Percentiles rank a stretch among this genome's conserved stretches.
These are phyloP conservation scores for Hyposoter didymator DNA, from an alignment of 2,888 invertebrate species.

Conservation along the genomic window DNA sequence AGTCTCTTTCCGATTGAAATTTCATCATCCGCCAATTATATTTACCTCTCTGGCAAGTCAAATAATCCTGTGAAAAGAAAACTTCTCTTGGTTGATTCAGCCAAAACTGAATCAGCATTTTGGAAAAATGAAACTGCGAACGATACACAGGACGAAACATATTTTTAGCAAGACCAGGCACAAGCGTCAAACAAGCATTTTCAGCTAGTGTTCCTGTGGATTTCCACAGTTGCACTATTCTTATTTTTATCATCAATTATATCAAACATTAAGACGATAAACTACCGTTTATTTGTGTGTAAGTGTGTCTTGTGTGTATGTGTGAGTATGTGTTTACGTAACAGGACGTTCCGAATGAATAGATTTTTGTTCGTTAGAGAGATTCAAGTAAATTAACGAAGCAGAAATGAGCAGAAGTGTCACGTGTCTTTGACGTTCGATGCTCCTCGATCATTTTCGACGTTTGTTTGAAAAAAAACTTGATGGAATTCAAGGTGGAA, in stretches of 20 bases:
- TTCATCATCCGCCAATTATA: not conserved
- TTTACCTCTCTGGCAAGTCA: not conserved
- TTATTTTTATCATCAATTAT: conserved; percentile 6
- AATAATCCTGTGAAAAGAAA: not conserved
- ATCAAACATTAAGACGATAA: not conserved
- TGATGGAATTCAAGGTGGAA: conserved; percentile 40
- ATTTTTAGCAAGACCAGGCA: conserved; percentile 53
- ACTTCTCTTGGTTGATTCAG: not conserved
- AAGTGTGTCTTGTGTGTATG: conserved; percentile 3
- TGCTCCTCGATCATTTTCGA: conserved; percentile 1
- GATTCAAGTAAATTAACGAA: not conserved
- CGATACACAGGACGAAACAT: conserved; percentile 51
- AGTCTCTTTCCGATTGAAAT: not conserved
- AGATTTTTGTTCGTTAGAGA: not conserved
- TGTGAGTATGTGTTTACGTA: not conserved
- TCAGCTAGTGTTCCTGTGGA: conserved; percentile 18
- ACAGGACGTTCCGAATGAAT: not conserved
- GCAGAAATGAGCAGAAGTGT: not conserved
- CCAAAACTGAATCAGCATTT: not conserved
- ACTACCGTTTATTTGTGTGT: conserved; percentile 40
- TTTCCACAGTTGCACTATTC: not conserved
- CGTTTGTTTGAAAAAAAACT: conserved; percentile 25
- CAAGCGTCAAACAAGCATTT: conserved; percentile 50
- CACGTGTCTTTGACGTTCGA: not conserved
- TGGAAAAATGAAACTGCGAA: conserved; percentile 16